Percentiles rank a stretch among this genome's conserved stretches.
Conservation (phyloP, 2,113 vertebrate genomes). For the Tragelaphus scriptus region DNA sequence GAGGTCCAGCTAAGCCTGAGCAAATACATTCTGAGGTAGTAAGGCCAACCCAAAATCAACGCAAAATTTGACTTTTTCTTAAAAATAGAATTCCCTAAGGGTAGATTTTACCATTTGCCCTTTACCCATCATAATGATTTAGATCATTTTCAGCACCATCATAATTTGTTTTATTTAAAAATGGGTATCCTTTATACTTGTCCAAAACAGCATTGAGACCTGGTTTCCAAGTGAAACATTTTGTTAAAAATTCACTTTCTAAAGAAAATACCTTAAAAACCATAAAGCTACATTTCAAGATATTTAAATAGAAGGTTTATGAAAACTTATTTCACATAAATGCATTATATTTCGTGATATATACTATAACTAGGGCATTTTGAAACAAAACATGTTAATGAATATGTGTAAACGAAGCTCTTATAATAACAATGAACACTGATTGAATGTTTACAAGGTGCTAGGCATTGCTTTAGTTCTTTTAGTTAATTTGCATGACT, state of each 20-base stretch:
- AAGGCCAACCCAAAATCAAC: not conserved
- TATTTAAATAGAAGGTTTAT: not conserved
- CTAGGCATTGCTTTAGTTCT: not conserved
- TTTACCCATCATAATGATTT: not conserved
- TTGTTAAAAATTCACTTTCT: constrained; percentile 8
- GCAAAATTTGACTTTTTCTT: not conserved
- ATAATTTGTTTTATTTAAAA: not conserved
- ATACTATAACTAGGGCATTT: not conserved
- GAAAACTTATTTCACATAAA: not conserved
- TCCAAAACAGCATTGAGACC: not conserved
- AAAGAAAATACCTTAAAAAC: not conserved
- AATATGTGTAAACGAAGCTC: not conserved
- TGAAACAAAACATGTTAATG: not conserved
- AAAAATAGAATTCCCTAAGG: not conserved
- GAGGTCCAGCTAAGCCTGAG: not conserved
- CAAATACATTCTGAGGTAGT: not conserved
- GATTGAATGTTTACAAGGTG: not conserved
- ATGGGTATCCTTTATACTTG: not conserved
- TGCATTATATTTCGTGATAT: not conserved
- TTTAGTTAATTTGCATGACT: constrained; percentile 12
- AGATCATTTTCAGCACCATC: not conserved
- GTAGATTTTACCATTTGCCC: not conserved
- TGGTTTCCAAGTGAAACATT: not conserved
- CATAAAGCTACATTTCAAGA: not conserved
- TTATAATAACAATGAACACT: not conserved